Evolutionary conservation across 2,888 invertebrate species (phyloP).

Genomic region (Cephus rjabovi): DNA sequence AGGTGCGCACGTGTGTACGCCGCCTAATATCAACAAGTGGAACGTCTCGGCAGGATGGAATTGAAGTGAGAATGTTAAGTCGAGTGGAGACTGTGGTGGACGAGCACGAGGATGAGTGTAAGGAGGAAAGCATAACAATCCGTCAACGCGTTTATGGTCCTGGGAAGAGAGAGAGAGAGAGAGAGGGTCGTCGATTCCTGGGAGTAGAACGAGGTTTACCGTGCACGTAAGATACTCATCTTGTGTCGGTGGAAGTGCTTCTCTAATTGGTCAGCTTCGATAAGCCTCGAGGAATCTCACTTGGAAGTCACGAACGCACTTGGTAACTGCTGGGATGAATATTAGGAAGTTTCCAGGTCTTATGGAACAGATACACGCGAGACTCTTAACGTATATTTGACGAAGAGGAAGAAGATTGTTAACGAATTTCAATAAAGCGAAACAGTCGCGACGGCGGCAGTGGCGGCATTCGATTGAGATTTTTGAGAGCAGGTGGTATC

Average conservation of each 20-base stretch:
- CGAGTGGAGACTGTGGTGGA: neutral
- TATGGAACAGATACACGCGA: neutral
- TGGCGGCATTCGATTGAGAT: conserved; percentile 50
- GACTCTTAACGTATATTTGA: neutral
- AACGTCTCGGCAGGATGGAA: conserved; percentile 19
- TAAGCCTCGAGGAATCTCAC: neutral
- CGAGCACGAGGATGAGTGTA: neutral
- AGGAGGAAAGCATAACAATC: conserved; percentile 26
- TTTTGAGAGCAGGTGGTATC: conserved; percentile 58
- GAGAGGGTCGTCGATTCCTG: neutral
- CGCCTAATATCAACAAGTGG: conserved; percentile 49
- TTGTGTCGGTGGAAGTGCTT: conserved; percentile 33
- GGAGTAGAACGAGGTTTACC: neutral
- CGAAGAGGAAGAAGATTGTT: neutral
- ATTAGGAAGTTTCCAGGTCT: neutral
- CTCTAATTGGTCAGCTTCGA: conserved; percentile 31
- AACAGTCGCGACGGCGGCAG: no score
- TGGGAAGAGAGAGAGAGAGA: conserved; percentile 11
- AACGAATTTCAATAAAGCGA: neutral
- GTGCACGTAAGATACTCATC: conserved; percentile 33
- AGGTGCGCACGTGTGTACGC: conserved; percentile 24
- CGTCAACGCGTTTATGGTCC: conserved; percentile 38
- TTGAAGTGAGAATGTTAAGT: neutral
- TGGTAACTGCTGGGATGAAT: neutral
- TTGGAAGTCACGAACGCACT: neutral